Evolutionary conservation across 2,113 vertebrate genomes (phyloP).

Genomic region (Mesoclemmys tuberculata): DNA sequence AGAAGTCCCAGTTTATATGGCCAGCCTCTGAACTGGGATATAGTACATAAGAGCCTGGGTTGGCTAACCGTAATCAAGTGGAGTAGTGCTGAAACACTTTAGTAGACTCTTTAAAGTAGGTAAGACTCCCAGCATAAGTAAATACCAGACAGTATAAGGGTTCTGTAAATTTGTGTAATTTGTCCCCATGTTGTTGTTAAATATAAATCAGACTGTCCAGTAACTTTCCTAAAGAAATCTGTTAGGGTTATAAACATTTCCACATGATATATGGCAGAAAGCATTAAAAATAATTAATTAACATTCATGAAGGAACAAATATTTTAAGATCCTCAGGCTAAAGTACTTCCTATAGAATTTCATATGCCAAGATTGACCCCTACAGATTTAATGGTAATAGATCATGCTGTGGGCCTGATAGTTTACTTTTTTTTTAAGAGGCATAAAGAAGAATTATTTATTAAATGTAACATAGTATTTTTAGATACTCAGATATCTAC

Average conservation of each 20-base stretch:
- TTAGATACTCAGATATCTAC: background rate
- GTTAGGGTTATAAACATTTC: background rate
- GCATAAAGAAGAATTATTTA: background rate
- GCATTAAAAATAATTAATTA: background rate
- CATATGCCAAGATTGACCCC: background rate
- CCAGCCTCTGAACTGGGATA: background rate
- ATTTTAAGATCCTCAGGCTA: background rate
- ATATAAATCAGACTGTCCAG: background rate
- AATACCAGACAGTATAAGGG: background rate
- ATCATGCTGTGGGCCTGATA: slow-evolving; percentile 7
- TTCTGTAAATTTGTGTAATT: background rate
- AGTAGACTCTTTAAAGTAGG: background rate
- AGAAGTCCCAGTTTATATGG: background rate
- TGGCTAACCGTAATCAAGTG: background rate
- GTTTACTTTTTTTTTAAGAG: background rate
- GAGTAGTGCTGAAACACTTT: background rate
- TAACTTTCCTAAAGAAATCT: background rate
- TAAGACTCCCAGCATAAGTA: background rate
- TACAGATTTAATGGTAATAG: background rate
- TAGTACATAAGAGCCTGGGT: background rate
- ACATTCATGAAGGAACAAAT: background rate
- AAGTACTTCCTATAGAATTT: slow-evolving; percentile 2
- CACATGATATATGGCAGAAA: background rate
- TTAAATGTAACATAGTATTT: background rate
- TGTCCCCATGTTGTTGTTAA: background rate